Evolutionary conservation across 2,797 vertebrate species (phyloP), one percentile per base, ranked within the genome.

Genomic region (Aphelocoma californica): DNA sequence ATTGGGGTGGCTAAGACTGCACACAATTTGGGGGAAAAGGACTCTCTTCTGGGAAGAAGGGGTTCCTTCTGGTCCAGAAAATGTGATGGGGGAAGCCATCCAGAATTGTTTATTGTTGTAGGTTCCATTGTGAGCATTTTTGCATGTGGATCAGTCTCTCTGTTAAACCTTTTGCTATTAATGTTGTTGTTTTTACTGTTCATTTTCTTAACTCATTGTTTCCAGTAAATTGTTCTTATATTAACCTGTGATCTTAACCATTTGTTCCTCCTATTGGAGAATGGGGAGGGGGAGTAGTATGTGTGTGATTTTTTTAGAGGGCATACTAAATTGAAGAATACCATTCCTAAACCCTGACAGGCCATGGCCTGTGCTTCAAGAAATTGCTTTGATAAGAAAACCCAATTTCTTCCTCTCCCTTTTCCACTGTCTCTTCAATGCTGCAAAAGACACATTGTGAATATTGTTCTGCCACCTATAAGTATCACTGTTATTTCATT

Each of bases 271-370:
- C 0, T 1, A 2, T 4, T 54, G 14, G 17, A 78, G 12, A 10
- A 34, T 12, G 5, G 9, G 20, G 5, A 45, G 16, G 5, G 0
- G 1, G 7, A 47, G 26, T 2, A 51, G 51, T 29, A 45, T 7
- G 1, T 4, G 1, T n/a, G 19, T 9, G 5, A 0, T 5, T 31
- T 78, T 75, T 54, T 36, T 18, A 11, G 26, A 28, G 14, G 13
- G 45, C 28, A 8, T 23, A 47, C 21, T 42, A 42, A 29, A 51
- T 5, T 66, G n/a, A 25, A 73, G 7, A 45, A 38, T 18, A n/a
- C 6, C 2, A 65, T 51, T 65, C 24, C 19, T 58, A 58, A 80
- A 18, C 28, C 17, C 9, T 71, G 28, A 18, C 12, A 48, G 28
- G 3, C 3, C 17, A 23, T 12, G 45, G 34, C 5, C 12, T 62